A percentile compares a stretch with the other conserved stretches of the same genome.
These are phyloP conservation scores for Strigops habroptila DNA, from an alignment of 2,113 vertebrate genomes.

Conservation along the genomic window DNA sequence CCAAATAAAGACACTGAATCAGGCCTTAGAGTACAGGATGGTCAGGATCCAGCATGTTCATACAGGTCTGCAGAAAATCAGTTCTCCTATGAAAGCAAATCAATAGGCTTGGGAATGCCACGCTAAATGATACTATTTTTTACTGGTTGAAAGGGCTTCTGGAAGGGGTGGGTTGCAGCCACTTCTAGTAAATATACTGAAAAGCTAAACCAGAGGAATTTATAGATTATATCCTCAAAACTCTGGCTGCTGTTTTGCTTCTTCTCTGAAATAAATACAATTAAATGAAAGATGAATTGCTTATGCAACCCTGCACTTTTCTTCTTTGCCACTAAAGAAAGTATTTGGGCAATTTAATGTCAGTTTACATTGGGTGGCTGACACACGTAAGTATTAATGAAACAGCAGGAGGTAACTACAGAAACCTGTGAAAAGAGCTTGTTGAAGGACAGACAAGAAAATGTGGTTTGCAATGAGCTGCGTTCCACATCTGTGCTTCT, in stretches of 20 bases:
- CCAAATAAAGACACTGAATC: not conserved
- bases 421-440: not conserved
- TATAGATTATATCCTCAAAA: not conserved
- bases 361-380: not conserved
- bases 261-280: not conserved
- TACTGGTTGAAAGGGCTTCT: not conserved
- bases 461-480: accelerated
- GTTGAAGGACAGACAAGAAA: not conserved
- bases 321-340: not conserved
- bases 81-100: accelerated
- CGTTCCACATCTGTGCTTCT: not conserved
- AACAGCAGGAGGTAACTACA: not conserved
- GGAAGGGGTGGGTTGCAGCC: not conserved
- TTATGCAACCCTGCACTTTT: not conserved
- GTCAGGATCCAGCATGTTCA: not conserved
- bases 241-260: not conserved
- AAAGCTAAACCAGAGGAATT: not conserved
- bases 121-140: not conserved
- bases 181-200: not conserved
- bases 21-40: not conserved
- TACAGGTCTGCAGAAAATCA: not conserved
- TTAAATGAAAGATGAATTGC: not conserved
- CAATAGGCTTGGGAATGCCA: not conserved
- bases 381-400: not conserved
- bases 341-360: not conserved